These are phyloP conservation scores for Anticlea derivata DNA, from an alignment of 2,888 invertebrate genomes.

Conservation along the genomic window DNA sequence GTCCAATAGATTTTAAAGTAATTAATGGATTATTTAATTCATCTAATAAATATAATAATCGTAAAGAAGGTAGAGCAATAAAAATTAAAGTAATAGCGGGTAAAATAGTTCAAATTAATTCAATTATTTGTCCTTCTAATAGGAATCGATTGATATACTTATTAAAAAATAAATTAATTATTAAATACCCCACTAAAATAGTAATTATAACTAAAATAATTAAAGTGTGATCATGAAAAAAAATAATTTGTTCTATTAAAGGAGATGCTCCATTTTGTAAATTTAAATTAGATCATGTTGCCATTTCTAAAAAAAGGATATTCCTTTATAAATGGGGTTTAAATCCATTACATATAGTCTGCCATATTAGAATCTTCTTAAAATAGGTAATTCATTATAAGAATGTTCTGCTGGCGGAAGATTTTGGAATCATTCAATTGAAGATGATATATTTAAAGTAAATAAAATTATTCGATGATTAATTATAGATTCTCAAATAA, in stretches of 20 bases:
- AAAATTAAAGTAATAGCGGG: constrained; percentile 85
- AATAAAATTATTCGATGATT: constrained; percentile 78
- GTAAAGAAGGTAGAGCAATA: constrained; percentile 85
- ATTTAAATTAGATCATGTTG: constrained; percentile 82
- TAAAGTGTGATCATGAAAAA: constrained; percentile 86
- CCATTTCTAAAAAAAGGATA: constrained; percentile 85
- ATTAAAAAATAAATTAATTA: constrained; percentile 82
- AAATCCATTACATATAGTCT: constrained; percentile 84
- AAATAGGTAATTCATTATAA: constrained; percentile 83
- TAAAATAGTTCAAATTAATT: constrained; percentile 86
- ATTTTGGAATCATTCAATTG: constrained; percentile 86
- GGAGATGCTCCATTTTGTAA: constrained; percentile 85
- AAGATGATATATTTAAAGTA: constrained; percentile 76
- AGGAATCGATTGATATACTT: constrained; percentile 82
- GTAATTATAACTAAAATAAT: constrained; percentile 86
- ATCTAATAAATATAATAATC: constrained; percentile 84
- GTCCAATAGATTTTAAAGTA: constrained; percentile 86
- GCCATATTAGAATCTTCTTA: constrained; percentile 86
- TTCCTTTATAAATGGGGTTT: constrained; percentile 87
- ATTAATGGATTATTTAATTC: constrained; percentile 84
- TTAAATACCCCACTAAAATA: constrained; percentile 82
- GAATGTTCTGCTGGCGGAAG: constrained; percentile 84
- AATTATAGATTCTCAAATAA: constrained; percentile 85
- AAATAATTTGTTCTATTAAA: constrained; percentile 86
- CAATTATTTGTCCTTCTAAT: constrained; percentile 84